Conservation (phyloP, 1,140 invertebrate species). For the Ladona fulva region DNA sequence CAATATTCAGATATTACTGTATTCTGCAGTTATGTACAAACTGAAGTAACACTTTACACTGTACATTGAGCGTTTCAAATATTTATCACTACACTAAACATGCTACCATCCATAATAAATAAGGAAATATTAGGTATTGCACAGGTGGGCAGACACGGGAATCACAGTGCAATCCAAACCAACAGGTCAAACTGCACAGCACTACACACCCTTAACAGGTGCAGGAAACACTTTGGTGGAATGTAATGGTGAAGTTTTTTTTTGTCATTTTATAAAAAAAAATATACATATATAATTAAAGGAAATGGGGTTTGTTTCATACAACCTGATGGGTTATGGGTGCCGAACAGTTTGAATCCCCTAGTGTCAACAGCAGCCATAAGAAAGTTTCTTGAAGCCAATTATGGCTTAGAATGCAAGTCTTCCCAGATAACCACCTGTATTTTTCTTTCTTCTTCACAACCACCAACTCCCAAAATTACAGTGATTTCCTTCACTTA, state of each 20-base stretch:
- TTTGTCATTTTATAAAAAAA: constrained; percentile 18
- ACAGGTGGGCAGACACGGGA: constrained; percentile 21
- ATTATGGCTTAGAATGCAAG: constrained; percentile 15
- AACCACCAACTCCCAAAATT: constrained; percentile 15
- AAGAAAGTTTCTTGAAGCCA: constrained; percentile 2
- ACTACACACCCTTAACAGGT: constrained; percentile 21
- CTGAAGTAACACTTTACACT: constrained; percentile 27
- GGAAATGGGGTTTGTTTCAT: constrained; percentile 13
- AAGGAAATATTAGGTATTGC: constrained; percentile 23
- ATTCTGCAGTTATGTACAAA: constrained; percentile 20
- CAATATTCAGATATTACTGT: constrained; percentile 24
- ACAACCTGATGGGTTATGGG: constrained; percentile 16
- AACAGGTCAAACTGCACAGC: constrained; percentile 19
- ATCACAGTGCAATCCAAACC: constrained; percentile 20
- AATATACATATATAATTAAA: constrained; percentile 10
- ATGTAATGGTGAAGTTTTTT: constrained; percentile 23
- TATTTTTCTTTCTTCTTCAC: constrained; percentile 12
- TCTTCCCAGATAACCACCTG: constrained; percentile 16
- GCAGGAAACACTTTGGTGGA: constrained; percentile 23
- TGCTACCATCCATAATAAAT: constrained; percentile 24
- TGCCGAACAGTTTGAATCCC: constrained; percentile 13
- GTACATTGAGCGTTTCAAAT: constrained; percentile 28
- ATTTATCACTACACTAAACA: constrained; percentile 26
- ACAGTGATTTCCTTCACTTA: constrained; percentile 12
- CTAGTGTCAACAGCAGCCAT: constrained; percentile 12